Evolutionary conservation across 2,797 vertebrate genomes (phyloP).

Genomic region (Smutsia temminckii): DNA sequence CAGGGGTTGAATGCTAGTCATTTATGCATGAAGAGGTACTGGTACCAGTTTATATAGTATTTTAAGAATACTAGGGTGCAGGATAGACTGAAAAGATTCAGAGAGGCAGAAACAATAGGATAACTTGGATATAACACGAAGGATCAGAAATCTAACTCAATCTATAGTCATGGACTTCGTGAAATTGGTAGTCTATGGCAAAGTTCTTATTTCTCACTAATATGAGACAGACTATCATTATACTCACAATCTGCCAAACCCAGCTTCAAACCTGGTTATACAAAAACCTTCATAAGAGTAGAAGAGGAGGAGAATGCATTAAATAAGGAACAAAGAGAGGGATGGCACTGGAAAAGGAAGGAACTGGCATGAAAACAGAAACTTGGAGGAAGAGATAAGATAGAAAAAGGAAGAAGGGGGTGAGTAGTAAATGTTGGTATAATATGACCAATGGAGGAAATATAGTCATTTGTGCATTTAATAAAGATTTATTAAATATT

Average conservation of each 20-base stretch:
- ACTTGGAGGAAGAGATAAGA: not conserved
- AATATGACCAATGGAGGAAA: not conserved
- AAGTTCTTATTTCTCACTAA: constrained; percentile 29
- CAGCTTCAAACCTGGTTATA: not conserved
- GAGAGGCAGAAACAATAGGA: constrained; percentile 7
- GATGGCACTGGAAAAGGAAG: not conserved
- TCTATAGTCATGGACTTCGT: not conserved
- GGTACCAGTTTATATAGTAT: not conserved
- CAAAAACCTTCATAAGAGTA: not conserved
- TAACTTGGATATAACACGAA: not conserved
- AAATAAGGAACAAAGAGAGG: not conserved
- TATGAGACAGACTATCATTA: not conserved
- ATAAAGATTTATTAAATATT: constrained; percentile 32
- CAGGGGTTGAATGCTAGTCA: not conserved
- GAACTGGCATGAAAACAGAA: not conserved
- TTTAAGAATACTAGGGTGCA: constrained; percentile 16
- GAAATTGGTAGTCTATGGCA: constrained; percentile 3
- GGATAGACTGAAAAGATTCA: constrained; percentile 13
- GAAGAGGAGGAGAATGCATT: not conserved
- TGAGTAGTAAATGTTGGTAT: not conserved
- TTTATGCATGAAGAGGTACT: not conserved
- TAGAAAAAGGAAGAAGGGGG: not conserved
- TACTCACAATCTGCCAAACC: not conserved
- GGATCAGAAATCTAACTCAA: constrained; percentile 2
- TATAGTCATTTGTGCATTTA: not conserved